phyloP scores from a whole-genome alignment of 2,797 vertebrate species.

The Lepus townsendii region DNA sequence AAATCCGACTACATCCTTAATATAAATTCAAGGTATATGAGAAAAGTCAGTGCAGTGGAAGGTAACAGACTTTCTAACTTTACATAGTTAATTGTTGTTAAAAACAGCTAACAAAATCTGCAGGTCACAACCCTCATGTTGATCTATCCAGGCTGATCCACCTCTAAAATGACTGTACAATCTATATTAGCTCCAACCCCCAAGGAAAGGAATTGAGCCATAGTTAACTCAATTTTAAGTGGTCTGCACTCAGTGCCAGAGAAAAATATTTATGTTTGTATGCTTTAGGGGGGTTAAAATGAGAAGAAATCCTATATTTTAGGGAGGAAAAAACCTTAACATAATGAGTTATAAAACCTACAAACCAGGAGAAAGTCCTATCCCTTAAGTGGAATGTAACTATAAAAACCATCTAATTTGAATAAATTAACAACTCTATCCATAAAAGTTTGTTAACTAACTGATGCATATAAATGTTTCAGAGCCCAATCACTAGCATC shows the following conservation, averaged over 20 bases:
- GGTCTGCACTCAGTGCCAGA: background rate
- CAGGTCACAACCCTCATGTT: background rate
- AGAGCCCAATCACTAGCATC: background rate
- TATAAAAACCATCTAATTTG: conserved; percentile 57
- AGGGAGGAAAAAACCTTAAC: background rate
- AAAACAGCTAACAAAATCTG: background rate
- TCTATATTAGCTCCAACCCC: background rate
- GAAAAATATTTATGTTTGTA: background rate
- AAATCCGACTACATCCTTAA: background rate
- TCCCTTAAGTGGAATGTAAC: conserved; percentile 18
- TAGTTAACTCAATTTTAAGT: background rate
- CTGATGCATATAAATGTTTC: conserved; percentile 35
- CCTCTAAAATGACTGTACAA: conserved; percentile 21
- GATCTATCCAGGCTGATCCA: background rate
- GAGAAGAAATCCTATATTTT: background rate
- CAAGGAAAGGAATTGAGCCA: background rate
- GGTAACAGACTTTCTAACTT: background rate
- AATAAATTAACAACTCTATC: conserved; percentile 48
- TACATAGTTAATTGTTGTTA: background rate
- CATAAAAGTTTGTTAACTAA: conserved; percentile 51
- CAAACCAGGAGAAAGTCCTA: background rate
- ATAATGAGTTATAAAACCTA: conserved; percentile 23
- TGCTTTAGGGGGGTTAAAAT: background rate
- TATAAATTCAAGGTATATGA: background rate
- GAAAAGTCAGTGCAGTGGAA: background rate